Conservation (phyloP, 2,888 invertebrate genomes). For the Hirtodrosophila trivittata region DNA sequence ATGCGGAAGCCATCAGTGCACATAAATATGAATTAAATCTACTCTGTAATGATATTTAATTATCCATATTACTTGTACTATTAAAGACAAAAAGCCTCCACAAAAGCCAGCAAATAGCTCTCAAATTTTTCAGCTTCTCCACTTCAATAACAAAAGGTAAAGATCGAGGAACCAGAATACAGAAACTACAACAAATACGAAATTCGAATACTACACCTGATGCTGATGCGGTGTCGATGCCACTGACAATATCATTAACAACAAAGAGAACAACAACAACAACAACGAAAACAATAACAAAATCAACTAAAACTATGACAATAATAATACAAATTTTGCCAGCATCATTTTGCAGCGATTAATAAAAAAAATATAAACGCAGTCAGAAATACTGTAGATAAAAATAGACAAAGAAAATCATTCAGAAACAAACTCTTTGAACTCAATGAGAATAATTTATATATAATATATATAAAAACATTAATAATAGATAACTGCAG, state of each 20-base stretch:
- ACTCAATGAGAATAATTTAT: conserved; percentile 2
- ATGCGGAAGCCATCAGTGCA: conserved; percentile 41
- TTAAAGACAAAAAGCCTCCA: conserved; percentile 41
- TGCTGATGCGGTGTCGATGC: conserved; percentile 44
- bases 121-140: conserved; percentile 25
- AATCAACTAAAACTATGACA: background rate
- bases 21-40: conserved; percentile 33
- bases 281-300: conserved; percentile 15
- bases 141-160: conserved; percentile 33
- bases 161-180: conserved; percentile 43
- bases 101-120: conserved; percentile 34
- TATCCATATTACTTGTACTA: conserved; percentile 38
- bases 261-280: conserved; percentile 47
- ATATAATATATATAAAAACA: conserved; percentile 17
- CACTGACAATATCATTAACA: conserved; percentile 73
- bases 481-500: conserved; percentile 2
- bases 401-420: conserved; percentile 22
- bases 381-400: conserved; percentile 34
- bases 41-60: conserved; percentile 70
- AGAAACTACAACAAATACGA: conserved; percentile 33
- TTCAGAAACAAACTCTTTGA: conserved; percentile 22
- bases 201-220: conserved; percentile 64
- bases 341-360: conserved; percentile 70
- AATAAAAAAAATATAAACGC: conserved; percentile 45
- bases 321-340: conserved; percentile 28